Conservation (phyloP, 2,888 invertebrate species). For the Oasisia sp. region DNA sequence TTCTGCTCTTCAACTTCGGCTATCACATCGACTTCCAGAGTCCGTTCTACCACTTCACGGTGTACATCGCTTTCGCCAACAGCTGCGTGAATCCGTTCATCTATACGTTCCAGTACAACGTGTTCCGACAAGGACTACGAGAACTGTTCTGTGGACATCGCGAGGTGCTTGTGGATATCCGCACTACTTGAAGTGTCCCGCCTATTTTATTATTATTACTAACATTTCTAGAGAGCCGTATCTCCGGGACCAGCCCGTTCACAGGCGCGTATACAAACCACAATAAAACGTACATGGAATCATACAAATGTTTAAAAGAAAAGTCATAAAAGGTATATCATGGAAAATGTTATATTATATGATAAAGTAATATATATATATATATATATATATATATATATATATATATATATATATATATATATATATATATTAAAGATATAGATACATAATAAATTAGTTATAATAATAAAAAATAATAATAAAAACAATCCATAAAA, state of each 20-base stretch:
- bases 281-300: no score
- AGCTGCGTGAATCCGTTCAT: background rate
- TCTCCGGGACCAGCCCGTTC: no score
- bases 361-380: background rate
- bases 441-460: no score
- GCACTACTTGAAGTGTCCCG: background rate
- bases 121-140: background rate
- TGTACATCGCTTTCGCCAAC: background rate
- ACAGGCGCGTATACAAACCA: no score
- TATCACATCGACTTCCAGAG: background rate
- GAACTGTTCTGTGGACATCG: background rate
- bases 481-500: no score
- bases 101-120: background rate
- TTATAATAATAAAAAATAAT: no score
- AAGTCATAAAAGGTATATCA: no score
- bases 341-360: no score
- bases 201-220: background rate
- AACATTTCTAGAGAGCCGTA: background rate
- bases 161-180: background rate
- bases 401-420: slow-evolving; percentile 24
- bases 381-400: slow-evolving; percentile 24
- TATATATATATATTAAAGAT: background rate
- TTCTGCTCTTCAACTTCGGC: background rate
- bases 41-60: background rate
- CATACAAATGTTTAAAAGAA: no score